Percentiles rank a stretch among this genome's conserved stretches.
Conservation (phyloP, 2,113 vertebrate genomes). For the Cavia aperea region DNA sequence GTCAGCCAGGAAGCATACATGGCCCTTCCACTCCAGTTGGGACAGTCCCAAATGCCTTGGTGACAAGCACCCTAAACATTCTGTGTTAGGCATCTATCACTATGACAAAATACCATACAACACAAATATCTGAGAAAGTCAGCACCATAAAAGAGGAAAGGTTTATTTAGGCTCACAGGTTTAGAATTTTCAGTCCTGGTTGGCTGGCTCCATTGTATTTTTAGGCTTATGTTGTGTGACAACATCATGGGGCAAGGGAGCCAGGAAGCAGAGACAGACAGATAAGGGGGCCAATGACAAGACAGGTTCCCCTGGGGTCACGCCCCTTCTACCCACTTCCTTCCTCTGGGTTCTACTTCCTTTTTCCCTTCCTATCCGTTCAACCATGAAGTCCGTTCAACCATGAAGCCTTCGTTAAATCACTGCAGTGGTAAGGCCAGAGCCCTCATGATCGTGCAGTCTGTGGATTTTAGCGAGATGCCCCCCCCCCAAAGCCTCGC, state of each 20-base stretch:
- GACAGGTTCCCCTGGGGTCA: neutral
- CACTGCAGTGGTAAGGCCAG: neutral
- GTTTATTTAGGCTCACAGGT: neutral
- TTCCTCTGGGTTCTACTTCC: neutral
- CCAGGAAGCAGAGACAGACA: neutral
- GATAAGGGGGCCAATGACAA: neutral
- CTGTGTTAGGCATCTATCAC: neutral
- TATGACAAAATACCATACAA: neutral
- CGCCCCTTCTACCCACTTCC: neutral
- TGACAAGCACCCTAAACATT: accelerated
- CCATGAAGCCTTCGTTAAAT: neutral
- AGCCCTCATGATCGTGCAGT: neutral
- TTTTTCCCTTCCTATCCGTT: neutral
- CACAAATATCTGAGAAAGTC: neutral
- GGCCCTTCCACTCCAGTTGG: accelerated
- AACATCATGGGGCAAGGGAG: neutral
- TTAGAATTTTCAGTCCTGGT: neutral
- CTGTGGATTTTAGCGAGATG: neutral
- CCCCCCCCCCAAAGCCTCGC: neutral
- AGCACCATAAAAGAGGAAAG: neutral
- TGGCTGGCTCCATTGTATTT: neutral
- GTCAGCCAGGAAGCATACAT: accelerated
- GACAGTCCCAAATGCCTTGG: accelerated
- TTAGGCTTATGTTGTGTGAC: neutral
- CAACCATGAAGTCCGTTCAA: neutral